Conservation (phyloP, 2,888 invertebrate genomes). For the Torymus aiolomorphi region DNA sequence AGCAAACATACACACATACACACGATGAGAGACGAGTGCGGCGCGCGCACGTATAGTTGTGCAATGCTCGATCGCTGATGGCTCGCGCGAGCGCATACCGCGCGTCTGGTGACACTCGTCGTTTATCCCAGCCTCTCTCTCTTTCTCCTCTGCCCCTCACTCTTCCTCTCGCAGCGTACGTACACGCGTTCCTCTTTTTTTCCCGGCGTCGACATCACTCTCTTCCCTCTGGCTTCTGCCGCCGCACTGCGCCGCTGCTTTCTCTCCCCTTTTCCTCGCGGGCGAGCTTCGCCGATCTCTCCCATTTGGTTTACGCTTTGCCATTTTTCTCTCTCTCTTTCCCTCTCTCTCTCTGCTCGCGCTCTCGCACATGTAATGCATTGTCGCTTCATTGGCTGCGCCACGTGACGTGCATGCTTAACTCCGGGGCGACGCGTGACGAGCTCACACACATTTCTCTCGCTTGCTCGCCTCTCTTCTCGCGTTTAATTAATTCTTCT, state of each 20-base stretch:
- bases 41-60: not conserved
- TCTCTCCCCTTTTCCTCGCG: slow-evolving; percentile 35
- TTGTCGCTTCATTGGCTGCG: slow-evolving; percentile 61
- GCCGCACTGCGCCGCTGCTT: slow-evolving; percentile 40
- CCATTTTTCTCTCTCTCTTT: slow-evolving; percentile 55
- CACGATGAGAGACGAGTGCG: not conserved
- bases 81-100: slow-evolving; percentile 57
- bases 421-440: not conserved
- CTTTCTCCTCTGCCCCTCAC: slow-evolving; percentile 31
- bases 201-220: slow-evolving; percentile 14
- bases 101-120: slow-evolving; percentile 61
- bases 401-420: slow-evolving; percentile 59
- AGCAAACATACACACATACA: not conserved
- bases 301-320: slow-evolving; percentile 56
- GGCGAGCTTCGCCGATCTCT: slow-evolving; percentile 52
- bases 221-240: slow-evolving; percentile 41
- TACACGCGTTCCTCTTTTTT: slow-evolving; percentile 21
- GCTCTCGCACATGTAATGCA: slow-evolving; percentile 55
- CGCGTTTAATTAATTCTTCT: no score
- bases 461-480: no score
- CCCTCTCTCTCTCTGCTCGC: slow-evolving; percentile 37
- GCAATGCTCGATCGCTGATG: slow-evolving; percentile 48
- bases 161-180: slow-evolving; percentile 32
- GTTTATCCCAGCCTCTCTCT: slow-evolving; percentile 48
- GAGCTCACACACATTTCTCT: no score